Evolutionary conservation across 2,888 invertebrate genomes (phyloP).

Genomic region (Xanthia togata): DNA sequence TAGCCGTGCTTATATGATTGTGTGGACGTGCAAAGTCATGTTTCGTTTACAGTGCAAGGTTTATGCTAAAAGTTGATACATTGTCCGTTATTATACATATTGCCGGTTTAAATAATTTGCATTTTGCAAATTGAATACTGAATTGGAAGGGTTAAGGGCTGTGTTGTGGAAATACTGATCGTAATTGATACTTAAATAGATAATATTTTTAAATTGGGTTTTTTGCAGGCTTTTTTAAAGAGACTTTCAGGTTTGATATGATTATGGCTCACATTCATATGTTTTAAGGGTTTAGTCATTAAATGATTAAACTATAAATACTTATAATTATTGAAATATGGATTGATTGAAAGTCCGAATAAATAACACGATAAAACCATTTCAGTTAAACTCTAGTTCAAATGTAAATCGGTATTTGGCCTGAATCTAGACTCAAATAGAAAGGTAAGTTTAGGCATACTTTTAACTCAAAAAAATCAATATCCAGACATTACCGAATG

Average conservation of each 20-base stretch:
- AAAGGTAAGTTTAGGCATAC: conserved; percentile 7
- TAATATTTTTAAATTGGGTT: neutral
- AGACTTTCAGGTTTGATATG: too few relatives aligned
- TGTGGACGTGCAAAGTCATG: conserved; percentile 75
- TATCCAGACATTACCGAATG: conserved; percentile 20
- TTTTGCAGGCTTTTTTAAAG: too few relatives aligned
- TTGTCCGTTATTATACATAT: conserved; percentile 64
- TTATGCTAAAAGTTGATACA: conserved; percentile 70
- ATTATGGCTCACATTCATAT: too few relatives aligned
- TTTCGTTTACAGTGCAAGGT: conserved; percentile 63
- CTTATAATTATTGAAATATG: neutral
- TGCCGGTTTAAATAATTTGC: conserved; percentile 58
- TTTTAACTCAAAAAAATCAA: conserved; percentile 43
- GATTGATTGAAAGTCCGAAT: neutral
- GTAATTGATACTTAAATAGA: conserved; percentile 5
- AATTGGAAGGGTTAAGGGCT: conserved; percentile 56
- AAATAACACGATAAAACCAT: conserved; percentile 1
- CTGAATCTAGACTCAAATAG: conserved; percentile 45
- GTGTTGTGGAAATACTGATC: conserved; percentile 29
- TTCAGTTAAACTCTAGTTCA: conserved; percentile 11
- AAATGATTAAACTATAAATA: too few relatives aligned
- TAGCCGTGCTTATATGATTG: conserved; percentile 67
- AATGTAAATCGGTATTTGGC: conserved; percentile 25
- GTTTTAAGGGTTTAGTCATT: too few relatives aligned
- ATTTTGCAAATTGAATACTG: conserved; percentile 62